These are phyloP conservation scores for Tridacna gigas DNA, from an alignment of 2,888 invertebrate species.

Conservation along the genomic window DNA sequence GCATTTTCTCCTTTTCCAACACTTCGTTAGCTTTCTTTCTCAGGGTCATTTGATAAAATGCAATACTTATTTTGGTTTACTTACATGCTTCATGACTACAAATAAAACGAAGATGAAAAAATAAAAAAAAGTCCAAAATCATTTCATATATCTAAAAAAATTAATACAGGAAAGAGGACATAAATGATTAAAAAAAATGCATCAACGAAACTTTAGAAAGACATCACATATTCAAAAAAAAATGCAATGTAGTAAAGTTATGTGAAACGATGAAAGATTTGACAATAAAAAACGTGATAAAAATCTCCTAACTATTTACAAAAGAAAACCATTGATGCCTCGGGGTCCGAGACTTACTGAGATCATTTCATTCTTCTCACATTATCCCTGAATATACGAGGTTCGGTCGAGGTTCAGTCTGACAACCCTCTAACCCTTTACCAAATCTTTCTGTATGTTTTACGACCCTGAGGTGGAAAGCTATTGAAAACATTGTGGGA, in stretches of 20 bases:
- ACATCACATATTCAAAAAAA: slow-evolving; percentile 10
- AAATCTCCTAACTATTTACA: slow-evolving; percentile 14
- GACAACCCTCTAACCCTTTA: too few relatives aligned
- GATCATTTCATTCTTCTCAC: slow-evolving; percentile 8
- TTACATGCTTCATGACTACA: too few relatives aligned
- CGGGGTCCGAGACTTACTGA: background rate
- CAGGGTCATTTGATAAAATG: too few relatives aligned
- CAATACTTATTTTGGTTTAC: too few relatives aligned
- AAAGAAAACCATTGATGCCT: background rate
- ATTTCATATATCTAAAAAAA: too few relatives aligned
- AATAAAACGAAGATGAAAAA: too few relatives aligned
- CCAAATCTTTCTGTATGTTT: too few relatives aligned
- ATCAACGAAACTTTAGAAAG: background rate
- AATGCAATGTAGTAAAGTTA: slow-evolving; percentile 22
- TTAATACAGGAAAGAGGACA: background rate
- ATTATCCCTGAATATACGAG: background rate
- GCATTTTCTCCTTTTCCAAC: too few relatives aligned
- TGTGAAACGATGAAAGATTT: slow-evolving; percentile 9
- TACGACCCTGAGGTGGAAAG: too few relatives aligned
- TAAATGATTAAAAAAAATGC: background rate
- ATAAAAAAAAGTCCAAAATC: too few relatives aligned
- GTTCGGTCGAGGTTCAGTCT: too few relatives aligned
- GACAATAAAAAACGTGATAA: background rate
- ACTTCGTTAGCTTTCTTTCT: too few relatives aligned
- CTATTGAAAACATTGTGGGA: background rate